Percentiles rank a stretch among this genome's conserved stretches.
Evolutionary conservation across 1,140 invertebrate genomes (phyloP).

Genomic region (Drosophila oshimai): DNA sequence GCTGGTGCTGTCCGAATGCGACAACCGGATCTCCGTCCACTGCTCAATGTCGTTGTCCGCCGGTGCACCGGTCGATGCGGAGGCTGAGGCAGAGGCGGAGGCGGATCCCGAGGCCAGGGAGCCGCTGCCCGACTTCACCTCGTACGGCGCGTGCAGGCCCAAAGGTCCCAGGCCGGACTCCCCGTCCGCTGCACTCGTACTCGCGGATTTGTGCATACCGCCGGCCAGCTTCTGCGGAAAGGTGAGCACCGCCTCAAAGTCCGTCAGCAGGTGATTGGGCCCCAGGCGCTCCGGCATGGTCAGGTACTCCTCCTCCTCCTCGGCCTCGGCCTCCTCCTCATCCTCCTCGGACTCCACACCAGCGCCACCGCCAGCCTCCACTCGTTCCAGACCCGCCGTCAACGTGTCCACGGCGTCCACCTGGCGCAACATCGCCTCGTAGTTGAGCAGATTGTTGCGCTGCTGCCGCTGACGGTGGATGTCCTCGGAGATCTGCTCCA

Average conservation of each 20-base stretch:
- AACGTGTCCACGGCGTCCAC: conserved; percentile 50
- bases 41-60: conserved; percentile 81
- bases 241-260: conserved; percentile 72
- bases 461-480: conserved; percentile 88
- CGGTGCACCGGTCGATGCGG: conserved; percentile 24
- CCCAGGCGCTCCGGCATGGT: conserved; percentile 82
- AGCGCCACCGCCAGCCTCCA: not conserved
- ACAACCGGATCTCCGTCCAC: conserved; percentile 81
- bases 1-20: conserved; percentile 81
- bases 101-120: conserved; percentile 39
- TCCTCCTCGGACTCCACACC: not conserved
- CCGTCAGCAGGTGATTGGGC: conserved; percentile 75
- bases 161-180: conserved; percentile 56
- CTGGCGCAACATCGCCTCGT: conserved; percentile 67
- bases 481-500: conserved; percentile 96
- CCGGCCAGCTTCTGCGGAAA: conserved; percentile 69
- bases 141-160: conserved; percentile 68
- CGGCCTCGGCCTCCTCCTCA: conserved; percentile 3
- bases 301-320: conserved; percentile 81
- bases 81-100: conserved; percentile 25
- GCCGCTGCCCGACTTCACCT: conserved; percentile 66
- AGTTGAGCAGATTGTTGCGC: conserved; percentile 71
- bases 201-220: conserved; percentile 77
- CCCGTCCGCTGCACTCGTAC: conserved; percentile 67
- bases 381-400: conserved; percentile 5